phyloP scores from a whole-genome alignment of 1,140 invertebrate genomes.

The Nilaparvata lugens region DNA sequence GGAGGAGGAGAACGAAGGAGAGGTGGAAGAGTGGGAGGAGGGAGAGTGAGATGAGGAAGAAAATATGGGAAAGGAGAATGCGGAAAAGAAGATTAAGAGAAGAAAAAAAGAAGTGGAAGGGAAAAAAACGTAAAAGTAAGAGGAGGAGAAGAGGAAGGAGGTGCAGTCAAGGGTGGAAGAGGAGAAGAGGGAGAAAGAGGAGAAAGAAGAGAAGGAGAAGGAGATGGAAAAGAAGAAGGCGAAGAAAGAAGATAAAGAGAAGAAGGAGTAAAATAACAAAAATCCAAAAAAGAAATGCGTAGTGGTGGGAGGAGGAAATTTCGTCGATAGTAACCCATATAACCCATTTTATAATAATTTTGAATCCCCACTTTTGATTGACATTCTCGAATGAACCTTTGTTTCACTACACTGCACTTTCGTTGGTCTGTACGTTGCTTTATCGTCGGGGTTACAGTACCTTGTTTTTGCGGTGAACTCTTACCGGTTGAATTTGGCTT shows the following conservation, averaged over 20 bases:
- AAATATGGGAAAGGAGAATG: not conserved
- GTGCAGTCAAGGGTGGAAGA: not conserved
- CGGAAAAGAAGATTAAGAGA: not conserved
- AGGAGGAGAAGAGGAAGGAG: not conserved
- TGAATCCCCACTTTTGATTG: no score
- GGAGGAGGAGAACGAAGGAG: not conserved
- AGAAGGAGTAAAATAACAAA: constrained; percentile 7
- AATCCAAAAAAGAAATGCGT: not conserved
- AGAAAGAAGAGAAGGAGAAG: not conserved
- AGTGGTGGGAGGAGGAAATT: not conserved
- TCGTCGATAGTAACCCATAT: no score
- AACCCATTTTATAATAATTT: no score
- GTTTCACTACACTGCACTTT: no score
- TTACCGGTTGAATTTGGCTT: no score
- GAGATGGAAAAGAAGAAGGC: no score
- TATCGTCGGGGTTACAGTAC: no score
- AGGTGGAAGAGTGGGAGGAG: not conserved
- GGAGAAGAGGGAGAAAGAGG: not conserved
- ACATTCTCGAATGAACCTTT: no score
- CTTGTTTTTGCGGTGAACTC: no score
- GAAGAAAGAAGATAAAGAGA: not conserved
- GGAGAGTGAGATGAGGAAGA: not conserved
- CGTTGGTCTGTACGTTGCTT: no score
- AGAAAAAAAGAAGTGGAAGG: not conserved
- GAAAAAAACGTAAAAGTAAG: not conserved